Evolutionary conservation across 2,797 vertebrate species (phyloP).

Genomic region (Aplochiton taeniatus): DNA sequence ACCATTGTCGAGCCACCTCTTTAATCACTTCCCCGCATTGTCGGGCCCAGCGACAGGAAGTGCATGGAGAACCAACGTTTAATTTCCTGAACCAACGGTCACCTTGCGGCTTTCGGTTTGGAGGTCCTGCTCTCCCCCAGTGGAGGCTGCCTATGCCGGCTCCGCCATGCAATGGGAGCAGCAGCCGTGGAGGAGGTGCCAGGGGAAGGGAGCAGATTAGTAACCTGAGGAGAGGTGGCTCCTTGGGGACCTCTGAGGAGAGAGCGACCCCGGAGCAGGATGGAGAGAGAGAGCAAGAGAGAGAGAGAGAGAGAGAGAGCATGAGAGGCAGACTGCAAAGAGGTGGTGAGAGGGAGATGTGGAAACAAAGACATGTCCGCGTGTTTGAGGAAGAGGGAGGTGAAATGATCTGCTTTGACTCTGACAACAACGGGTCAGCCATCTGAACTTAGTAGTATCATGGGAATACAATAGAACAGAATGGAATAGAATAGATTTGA

Average conservation of each 20-base stretch:
- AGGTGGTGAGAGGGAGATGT: neutral
- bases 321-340: neutral
- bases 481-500: too few species aligned
- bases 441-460: neutral
- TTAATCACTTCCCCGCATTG: constrained; percentile 55
- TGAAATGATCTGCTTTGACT: constrained; percentile 34
- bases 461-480: too few species aligned
- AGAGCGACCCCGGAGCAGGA: constrained; percentile 35
- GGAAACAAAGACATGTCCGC: too few species aligned
- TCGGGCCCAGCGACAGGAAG: constrained; percentile 50
- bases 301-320: constrained; percentile 36
- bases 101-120: constrained; percentile 52
- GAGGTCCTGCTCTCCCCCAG: constrained; percentile 23
- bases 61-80: constrained; percentile 48
- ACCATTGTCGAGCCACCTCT: constrained; percentile 2
- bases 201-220: constrained; percentile 33
- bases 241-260: constrained; percentile 49
- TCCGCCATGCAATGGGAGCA: constrained; percentile 10
- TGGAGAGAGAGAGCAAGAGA: constrained; percentile 27
- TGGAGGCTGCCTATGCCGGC: constrained; percentile 38
- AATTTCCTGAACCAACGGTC: constrained; percentile 60
- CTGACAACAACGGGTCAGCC: constrained; percentile 23
- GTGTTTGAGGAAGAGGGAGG: constrained; percentile 3
- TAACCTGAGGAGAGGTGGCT: constrained; percentile 53
- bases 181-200: constrained; percentile 11